Evolutionary conservation across 2,113 vertebrate species (phyloP), one percentile per base, ranked within the genome.

Genomic region (Psammodynastes pulverulentus): DNA sequence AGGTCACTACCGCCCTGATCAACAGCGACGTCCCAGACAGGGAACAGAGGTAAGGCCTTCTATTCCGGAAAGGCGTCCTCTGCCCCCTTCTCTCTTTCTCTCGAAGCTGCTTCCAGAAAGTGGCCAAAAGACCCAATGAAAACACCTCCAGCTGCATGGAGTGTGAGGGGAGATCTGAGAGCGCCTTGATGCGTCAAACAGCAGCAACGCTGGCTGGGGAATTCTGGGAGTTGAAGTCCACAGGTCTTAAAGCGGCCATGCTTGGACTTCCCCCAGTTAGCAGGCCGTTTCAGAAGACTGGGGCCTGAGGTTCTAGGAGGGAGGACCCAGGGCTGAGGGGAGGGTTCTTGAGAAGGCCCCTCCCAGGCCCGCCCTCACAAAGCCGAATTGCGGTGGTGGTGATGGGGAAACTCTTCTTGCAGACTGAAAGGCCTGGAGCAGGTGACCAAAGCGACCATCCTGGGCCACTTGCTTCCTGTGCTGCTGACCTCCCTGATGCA

Each of bases 401-500:
- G 48, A 48, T 49, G 24, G 90, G 17, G 53, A 53, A 5, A 8
- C 7, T 96, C 53, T 97, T 51, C 1, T 95, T 96, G 0, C 96
- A 99, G 99, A 96, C 97, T 99, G 93, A 99, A 99, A 97, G 99
- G 99, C 86, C 97, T 99, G 95, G 99, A 99, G 93, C 99, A 99
- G 96, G 97, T 99, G 87, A 99, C 99, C 5, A 99, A 99, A 95
- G 99, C 99, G 39, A 99, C 99, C 1, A 98, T 99, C 98, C 98
- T 99, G 43, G 99, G 99, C 49, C 99, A 99, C 94, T 97, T 99
- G 94, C 98, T 99, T 88, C 99, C 99, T 0, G 99, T 99, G 89
- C 96, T 99, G 21, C 97, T 99, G 95, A 99, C 99, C 0, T 99
- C 99, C 85, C 96, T 99, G 97, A 99, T 99, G 99, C 99, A 99